phyloP scores from a whole-genome alignment of 2,888 invertebrate genomes.

The Drepanosiphum platanoidis region DNA sequence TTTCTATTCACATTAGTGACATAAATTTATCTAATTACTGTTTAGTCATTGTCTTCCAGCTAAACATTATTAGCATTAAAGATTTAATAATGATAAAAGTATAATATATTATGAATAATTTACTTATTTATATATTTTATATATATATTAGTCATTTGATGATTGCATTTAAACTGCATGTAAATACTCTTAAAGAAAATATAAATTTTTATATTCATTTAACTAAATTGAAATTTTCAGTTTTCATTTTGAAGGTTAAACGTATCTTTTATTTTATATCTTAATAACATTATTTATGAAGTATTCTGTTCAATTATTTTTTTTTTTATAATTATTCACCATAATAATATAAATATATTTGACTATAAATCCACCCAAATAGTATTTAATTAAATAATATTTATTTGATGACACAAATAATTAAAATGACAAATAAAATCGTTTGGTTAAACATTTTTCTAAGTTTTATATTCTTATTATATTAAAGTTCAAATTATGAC shows the following conservation, averaged over 20 bases:
- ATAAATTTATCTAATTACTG: not conserved
- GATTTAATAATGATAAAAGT: not conserved
- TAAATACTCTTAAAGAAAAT: too few species aligned
- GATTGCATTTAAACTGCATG: not conserved
- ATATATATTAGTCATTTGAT: not conserved
- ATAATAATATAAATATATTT: too few species aligned
- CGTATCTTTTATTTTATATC: not conserved
- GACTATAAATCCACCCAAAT: too few species aligned
- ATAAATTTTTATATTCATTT: not conserved
- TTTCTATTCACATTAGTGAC: conserved; percentile 68
- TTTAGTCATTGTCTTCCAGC: conserved; percentile 10
- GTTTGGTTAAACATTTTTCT: too few species aligned
- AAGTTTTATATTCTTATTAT: too few species aligned
- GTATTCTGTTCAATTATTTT: not conserved
- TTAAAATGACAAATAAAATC: too few species aligned
- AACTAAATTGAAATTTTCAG: not conserved
- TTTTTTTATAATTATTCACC: too few species aligned
- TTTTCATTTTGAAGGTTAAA: not conserved
- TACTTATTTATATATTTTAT: not conserved
- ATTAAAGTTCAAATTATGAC: too few species aligned
- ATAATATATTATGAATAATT: not conserved
- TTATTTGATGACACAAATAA: too few species aligned
- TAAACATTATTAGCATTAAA: not conserved
- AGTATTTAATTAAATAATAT: too few species aligned
- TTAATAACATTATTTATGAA: not conserved